Base-by-base conservation (phyloP, 2,113 vertebrate species). In the Capreolus pygargus region DNA sequence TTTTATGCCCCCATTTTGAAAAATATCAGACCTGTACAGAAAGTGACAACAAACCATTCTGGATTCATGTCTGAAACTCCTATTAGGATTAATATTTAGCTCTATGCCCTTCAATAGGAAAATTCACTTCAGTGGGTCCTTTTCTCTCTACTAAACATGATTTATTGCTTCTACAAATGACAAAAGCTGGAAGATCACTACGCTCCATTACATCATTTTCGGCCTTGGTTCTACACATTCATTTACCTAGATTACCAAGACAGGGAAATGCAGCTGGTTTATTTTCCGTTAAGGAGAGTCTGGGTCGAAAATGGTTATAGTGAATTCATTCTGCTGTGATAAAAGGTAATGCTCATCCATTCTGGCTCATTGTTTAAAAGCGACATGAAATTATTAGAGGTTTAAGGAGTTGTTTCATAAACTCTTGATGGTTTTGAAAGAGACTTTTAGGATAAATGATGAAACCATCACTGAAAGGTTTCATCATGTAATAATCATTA, bases 371-470 rank as follows among this genome's bases (percentile, higher is more conserved):
- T 94, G 45, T 91, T 93, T 96, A 93, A 94, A 96, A 54, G 86
- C 78, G 94, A 95, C 70, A 16, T 54, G 36, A 86, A 95, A 45
- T 86, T 81, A 95, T 84, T 94, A 58, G 43, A 67, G 76, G 52
- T 54, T 74, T 84, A 64, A 84, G 92, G 96, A 85, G 74, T 94
- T 95, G 86, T 98, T 98, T 98, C 76, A 85, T 86, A 92, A 97
- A 86, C 78, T 94, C 83, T 86, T 81, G 14, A 47, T 90, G 85
- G 57, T 95, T 90, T 97, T 96, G 78, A 85, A 94, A 91, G 67
- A 60, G 16, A 96, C 93, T 55, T 91, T 89, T 67, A 86, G 81
- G 61, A 50, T 96, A 95, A 97, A 92, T 17, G 13, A 79, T 78
- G 76, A 96, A 85, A 57, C 55, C 33, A 67, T 67, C 39, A 79